phyloP scores from a whole-genome alignment of 2,113 vertebrate genomes.

The Acanthochromis polyacanthus region DNA sequence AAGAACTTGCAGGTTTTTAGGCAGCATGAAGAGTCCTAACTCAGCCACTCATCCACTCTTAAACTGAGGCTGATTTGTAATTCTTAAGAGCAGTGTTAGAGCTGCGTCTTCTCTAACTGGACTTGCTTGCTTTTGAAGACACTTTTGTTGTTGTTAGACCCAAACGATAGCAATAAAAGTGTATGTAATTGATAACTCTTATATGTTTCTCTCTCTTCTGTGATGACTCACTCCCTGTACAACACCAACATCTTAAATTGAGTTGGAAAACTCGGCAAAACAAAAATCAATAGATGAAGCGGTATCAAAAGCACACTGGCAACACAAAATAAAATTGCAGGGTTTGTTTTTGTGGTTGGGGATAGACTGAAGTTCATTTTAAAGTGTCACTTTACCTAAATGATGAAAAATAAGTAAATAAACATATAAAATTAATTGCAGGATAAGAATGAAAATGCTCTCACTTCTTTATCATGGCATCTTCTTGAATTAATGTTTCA shows the following conservation, averaged over 20 bases:
- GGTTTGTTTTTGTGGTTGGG: too few species aligned
- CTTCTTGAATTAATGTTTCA: too few species aligned
- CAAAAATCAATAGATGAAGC: conserved; percentile 37
- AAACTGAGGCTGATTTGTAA: background rate
- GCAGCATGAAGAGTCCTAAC: background rate
- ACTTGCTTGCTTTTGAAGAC: conserved; percentile 1
- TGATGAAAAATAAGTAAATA: too few species aligned
- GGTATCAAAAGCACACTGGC: background rate
- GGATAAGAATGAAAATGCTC: too few species aligned
- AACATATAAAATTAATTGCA: too few species aligned
- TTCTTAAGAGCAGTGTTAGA: background rate
- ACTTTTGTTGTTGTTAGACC: background rate
- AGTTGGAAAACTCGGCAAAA: conserved; percentile 16
- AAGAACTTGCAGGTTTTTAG: conserved; percentile 7
- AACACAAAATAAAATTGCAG: too few species aligned
- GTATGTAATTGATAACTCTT: conserved; percentile 11
- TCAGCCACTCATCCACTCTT: background rate
- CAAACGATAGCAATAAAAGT: background rate
- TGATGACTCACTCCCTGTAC: conserved; percentile 20
- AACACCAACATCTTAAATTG: conserved; percentile 10
- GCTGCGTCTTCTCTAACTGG: background rate
- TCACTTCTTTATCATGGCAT: too few species aligned
- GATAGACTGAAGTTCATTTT: too few species aligned
- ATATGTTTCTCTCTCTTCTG: background rate
- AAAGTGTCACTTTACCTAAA: too few species aligned